Conservation (phyloP, 2,797 vertebrate genomes). For the Cygnus olor region DNA sequence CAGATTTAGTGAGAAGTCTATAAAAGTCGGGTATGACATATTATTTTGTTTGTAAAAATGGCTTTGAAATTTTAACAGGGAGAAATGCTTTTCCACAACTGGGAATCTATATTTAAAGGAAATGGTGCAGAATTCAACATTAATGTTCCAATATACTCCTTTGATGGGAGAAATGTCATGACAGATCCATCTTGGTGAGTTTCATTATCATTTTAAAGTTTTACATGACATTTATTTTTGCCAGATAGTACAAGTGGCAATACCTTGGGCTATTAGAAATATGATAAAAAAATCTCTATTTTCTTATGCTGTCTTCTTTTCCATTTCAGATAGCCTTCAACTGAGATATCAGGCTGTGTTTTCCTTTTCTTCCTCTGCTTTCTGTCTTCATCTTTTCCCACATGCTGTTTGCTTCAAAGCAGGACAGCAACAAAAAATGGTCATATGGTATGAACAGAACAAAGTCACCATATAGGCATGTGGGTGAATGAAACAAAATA, state of each 20-base stretch:
- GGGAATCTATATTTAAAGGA: conserved; percentile 89
- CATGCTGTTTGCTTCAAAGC: background rate
- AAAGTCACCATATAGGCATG: background rate
- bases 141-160: conserved; percentile 92
- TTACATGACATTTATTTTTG: background rate
- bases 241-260: background rate
- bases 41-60: background rate
- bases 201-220: background rate
- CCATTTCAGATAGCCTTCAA: background rate
- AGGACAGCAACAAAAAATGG: background rate
- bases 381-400: background rate
- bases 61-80: conserved; percentile 81
- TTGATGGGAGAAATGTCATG: conserved; percentile 92
- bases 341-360: background rate
- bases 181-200: conserved; percentile 92
- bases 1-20: background rate
- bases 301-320: background rate
- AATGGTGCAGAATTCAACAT: conserved; percentile 81
- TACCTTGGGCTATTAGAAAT: background rate
- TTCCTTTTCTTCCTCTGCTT: background rate
- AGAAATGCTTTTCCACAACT: conserved; percentile 90
- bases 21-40: background rate
- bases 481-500: background rate
- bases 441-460: background rate
- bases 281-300: background rate